Evolutionary conservation across 2,888 invertebrate genomes (phyloP).

Genomic region (Venustoraphidia nigricollis): DNA sequence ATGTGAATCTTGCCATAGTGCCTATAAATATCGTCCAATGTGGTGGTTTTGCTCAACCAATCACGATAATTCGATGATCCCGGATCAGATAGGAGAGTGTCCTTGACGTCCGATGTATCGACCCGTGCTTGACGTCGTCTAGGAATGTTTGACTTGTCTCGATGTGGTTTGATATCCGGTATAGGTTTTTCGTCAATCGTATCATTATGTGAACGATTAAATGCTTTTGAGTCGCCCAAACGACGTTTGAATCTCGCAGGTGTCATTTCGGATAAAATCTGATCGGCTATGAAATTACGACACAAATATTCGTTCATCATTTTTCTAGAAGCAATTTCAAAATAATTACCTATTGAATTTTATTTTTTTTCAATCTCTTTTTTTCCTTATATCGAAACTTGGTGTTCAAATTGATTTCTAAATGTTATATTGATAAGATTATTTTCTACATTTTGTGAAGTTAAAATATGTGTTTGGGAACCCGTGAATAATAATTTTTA

Average conservation of each 20-base stretch:
- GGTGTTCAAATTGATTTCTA: neutral
- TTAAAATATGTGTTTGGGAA: neutral
- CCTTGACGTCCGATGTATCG: conserved; percentile 24
- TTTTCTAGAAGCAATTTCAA: conserved; percentile 30
- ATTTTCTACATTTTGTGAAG: neutral
- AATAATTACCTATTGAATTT: neutral
- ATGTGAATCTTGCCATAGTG: conserved; percentile 32
- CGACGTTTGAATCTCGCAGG: conserved; percentile 28
- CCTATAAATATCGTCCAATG: conserved; percentile 51
- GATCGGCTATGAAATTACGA: conserved; percentile 55
- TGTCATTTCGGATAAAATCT: conserved; percentile 49
- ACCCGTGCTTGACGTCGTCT: conserved; percentile 15
- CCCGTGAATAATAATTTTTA: neutral
- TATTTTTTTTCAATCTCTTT: neutral
- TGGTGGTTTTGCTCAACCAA: conserved; percentile 58
- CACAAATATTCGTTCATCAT: conserved; percentile 70
- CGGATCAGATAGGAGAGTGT: conserved; percentile 44
- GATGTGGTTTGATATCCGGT: neutral
- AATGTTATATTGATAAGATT: neutral
- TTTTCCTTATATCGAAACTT: neutral
- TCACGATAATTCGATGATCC: conserved; percentile 59
- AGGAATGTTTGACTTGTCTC: conserved; percentile 8
- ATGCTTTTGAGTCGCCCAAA: conserved; percentile 25
- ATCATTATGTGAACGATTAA: conserved; percentile 9
- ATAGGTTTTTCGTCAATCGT: conserved; percentile 5